Evolutionary conservation across 1,140 invertebrate species (phyloP).

Genomic region (Drosophila chauvacae): DNA sequence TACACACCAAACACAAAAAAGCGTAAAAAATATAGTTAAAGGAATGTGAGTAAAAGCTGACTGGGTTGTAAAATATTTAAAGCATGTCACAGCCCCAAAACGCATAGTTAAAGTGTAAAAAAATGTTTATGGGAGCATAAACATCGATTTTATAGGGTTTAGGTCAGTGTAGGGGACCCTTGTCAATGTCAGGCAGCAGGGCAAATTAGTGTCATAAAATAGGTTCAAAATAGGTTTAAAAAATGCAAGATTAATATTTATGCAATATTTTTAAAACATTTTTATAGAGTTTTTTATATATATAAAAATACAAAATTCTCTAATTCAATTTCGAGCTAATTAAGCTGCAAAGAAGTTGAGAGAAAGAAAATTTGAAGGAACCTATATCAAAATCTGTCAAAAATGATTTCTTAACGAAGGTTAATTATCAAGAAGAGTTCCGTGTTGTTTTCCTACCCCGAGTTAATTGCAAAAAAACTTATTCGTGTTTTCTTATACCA

Average conservation of each 20-base stretch:
- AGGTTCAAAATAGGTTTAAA: background rate
- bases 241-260: background rate
- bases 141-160: slow-evolving; percentile 6
- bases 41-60: slow-evolving; percentile 6
- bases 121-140: background rate
- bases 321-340: background rate
- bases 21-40: slow-evolving; percentile 4
- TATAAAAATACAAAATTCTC: too few species aligned
- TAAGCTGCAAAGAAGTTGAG: background rate
- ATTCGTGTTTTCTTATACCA: background rate
- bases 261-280: background rate
- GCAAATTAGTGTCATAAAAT: slow-evolving; percentile 17
- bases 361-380: background rate
- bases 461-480: slow-evolving; percentile 9
- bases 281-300: background rate
- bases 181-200: slow-evolving; percentile 26
- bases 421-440: background rate
- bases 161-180: slow-evolving; percentile 23
- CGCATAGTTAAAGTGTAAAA: background rate
- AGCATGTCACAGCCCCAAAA: background rate
- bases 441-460: background rate
- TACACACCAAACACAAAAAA: background rate
- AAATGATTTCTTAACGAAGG: slow-evolving; percentile 1
- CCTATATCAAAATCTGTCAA: slow-evolving; percentile 9
- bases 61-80: slow-evolving; percentile 14